Base-by-base conservation (phyloP, 2,797 vertebrate species). In the Acanthurus leucopareius region DNA sequence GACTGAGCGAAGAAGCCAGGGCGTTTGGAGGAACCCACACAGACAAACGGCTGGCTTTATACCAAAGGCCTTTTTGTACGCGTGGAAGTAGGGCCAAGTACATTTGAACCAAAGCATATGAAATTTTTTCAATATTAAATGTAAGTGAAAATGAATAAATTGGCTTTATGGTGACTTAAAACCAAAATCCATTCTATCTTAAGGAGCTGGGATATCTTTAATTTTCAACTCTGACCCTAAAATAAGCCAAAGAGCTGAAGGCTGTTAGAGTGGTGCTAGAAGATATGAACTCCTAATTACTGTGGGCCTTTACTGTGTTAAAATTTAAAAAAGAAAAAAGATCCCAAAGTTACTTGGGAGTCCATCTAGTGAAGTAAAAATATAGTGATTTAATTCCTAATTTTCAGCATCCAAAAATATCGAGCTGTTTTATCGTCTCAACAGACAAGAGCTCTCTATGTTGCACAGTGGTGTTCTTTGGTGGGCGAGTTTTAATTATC, bases 401-500 rank as follows among this genome's bases (percentile, higher is more conserved):
- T 68, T 74, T 76, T 64, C n/a, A 52, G 38, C 17, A 53, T 69
- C 20, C 44, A 42, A 71, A 73, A 63, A 63, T 78, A 69, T 73
- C 35, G 49, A 8, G 22, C 45, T 60, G 44, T 71, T 65, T 63
- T 51, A 20, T 64, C 67, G 42, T 66, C 54, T 60, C 10, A 7
- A 48, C 69, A 49, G 65, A 84, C 20, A n/a, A 17, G 64, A 63
- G 58, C 73, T 52, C 67, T 54, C 42, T 54, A 14, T 80, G 51
- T 70, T 69, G 63, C 44, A 49, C 32, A 59, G 49, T 51, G 51
- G 69, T 2, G 6, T 44, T 69, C 28, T 56, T 42, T 71, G 25
- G 45, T 82, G 70, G 54, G n/a, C 58, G 68, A 78, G 20, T 68
- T 80, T 73, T 75, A 80, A 85, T 82, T 72, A 80, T 77, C 70